These are phyloP conservation scores for Nephrotoma appendiculata DNA, from an alignment of 2,888 invertebrate genomes.

Conservation along the genomic window DNA sequence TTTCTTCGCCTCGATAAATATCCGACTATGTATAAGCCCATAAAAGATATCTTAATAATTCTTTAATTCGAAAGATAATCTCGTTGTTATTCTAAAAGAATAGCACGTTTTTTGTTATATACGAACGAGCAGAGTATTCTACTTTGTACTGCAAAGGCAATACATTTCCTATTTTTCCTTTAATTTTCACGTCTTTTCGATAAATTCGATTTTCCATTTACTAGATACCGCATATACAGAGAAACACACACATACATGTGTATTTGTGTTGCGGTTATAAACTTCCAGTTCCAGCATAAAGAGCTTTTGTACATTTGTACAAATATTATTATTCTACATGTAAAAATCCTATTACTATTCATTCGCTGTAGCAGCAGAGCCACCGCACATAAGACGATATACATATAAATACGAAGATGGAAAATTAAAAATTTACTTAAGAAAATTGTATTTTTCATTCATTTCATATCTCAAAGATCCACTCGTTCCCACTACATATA, in stretches of 20 bases:
- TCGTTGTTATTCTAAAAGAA: neutral
- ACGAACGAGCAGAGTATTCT: neutral
- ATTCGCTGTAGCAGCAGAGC: neutral
- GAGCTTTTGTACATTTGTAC: neutral
- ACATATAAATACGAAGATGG: neutral
- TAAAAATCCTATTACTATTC: neutral
- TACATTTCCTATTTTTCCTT: neutral
- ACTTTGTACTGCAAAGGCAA: neutral
- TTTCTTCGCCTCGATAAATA: neutral
- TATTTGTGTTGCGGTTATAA: neutral
- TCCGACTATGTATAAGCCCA: neutral
- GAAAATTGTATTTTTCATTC: neutral
- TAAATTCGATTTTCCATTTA: neutral
- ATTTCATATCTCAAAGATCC: neutral
- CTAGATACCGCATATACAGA: neutral
- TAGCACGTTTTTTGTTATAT: neutral
- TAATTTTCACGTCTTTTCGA: neutral
- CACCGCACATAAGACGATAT: neutral
- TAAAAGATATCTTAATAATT: neutral
- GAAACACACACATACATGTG: neutral
- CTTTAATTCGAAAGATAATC: neutral
- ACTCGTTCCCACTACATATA: no score
- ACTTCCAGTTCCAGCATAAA: neutral
- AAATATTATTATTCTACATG: neutral
- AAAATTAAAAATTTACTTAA: neutral